These are phyloP conservation scores for Andrena dorsata DNA, from an alignment of 2,888 invertebrate genomes.

Conservation along the genomic window DNA sequence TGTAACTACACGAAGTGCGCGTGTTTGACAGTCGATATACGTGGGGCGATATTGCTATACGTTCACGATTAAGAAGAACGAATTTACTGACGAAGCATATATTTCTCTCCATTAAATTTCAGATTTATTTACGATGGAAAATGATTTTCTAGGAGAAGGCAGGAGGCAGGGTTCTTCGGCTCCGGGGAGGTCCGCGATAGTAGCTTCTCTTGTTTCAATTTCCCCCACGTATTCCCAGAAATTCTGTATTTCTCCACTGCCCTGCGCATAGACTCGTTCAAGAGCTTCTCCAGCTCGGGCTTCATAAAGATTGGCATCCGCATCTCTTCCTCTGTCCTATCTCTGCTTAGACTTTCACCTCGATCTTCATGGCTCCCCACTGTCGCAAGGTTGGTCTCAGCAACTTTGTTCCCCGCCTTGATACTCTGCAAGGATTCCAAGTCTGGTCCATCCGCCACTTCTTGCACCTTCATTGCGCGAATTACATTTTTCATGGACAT, in stretches of 20 bases:
- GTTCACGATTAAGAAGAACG: slow-evolving; percentile 21
- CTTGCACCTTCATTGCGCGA: slow-evolving; percentile 28
- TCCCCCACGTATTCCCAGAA: slow-evolving; percentile 53
- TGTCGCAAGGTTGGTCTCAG: slow-evolving; percentile 15
- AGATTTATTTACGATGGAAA: not conserved
- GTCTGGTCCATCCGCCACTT: not conserved
- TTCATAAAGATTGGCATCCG: slow-evolving; percentile 59
- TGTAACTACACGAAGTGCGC: not conserved
- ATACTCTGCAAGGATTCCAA: slow-evolving; percentile 5
- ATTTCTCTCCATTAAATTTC: not conserved
- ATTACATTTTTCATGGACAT: slow-evolving; percentile 58
- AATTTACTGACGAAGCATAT: not conserved
- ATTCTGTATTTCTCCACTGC: slow-evolving; percentile 64
- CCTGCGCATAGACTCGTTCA: slow-evolving; percentile 67
- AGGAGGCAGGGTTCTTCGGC: not conserved
- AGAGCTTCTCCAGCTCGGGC: slow-evolving; percentile 50
- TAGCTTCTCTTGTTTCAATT: not conserved
- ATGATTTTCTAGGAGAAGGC: not conserved
- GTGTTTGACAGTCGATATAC: slow-evolving; percentile 28
- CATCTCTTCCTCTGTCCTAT: not conserved
- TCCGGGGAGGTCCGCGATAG: too few relatives aligned
- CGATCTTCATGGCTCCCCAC: not conserved
- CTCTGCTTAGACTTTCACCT: not conserved
- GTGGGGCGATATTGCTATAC: slow-evolving; percentile 30
- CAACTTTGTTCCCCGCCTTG: slow-evolving; percentile 5